phyloP scores from a whole-genome alignment of 2,113 vertebrate species.

The Papio anubis region DNA sequence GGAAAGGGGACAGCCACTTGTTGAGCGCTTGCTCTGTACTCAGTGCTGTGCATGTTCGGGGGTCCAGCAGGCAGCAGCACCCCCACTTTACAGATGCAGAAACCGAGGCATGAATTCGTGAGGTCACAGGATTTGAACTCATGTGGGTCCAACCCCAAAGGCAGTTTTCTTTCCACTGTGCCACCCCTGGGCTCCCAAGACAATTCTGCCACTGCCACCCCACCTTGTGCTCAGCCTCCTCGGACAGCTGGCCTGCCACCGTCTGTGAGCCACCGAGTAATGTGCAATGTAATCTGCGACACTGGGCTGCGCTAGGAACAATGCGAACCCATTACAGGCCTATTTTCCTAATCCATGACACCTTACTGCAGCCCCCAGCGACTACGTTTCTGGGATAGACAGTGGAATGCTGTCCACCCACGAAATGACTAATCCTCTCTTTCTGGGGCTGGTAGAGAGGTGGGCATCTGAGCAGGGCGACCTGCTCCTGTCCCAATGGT shows the following conservation, averaged over 20 bases:
- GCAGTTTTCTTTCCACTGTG: background rate
- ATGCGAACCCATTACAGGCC: slow-evolving; percentile 28
- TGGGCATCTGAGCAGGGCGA: background rate
- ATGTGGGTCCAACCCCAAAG: background rate
- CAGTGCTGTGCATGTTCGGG: fast-evolving
- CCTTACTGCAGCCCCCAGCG: background rate
- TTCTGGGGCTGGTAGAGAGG: background rate
- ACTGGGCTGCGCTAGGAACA: background rate
- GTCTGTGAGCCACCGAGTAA: background rate
- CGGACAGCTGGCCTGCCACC: background rate
- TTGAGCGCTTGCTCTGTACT: background rate
- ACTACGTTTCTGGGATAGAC: background rate
- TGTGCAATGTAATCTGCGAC: background rate
- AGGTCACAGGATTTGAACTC: background rate
- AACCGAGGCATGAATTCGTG: background rate
- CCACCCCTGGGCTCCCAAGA: background rate
- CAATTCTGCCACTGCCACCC: fast-evolving
- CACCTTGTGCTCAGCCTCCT: background rate
- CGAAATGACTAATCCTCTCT: background rate
- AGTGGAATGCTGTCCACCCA: background rate
- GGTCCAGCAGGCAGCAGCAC: background rate
- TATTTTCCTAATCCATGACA: slow-evolving; percentile 57
- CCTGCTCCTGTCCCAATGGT: background rate
- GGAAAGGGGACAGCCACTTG: background rate
- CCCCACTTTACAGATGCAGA: background rate